Base-by-base conservation (phyloP, 92 coral and sea anemone genomes). In the Hydrozoanthus gracilis region DNA sequence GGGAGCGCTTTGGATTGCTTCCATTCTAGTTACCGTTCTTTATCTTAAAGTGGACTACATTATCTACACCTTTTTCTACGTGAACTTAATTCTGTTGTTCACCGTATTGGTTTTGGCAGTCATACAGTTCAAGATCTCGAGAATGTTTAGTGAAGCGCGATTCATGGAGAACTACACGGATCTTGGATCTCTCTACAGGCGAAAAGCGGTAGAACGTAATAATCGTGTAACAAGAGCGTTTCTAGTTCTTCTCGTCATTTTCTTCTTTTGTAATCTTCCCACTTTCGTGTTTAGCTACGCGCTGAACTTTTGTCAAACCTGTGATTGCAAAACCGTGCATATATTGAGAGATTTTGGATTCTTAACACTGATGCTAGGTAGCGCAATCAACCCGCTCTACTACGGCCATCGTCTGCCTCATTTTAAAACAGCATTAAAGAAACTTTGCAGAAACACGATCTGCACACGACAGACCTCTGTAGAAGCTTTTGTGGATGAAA, bases 31-130 rank as follows among this genome's bases (percentile, higher is more conserved):
- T 71, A 88, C 95, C n/a, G 78, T 84, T 49, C 65, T 90, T 15
- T 94, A 94, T 65, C 70, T 94, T 15, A 90, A 94, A 44, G 95
- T 94, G 5, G 91, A 94, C 44, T 94, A 92, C 62, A 92, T 94
- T 51, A 55, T 87, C 13, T 94, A 92, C 18, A 88, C 93, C 4
- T 94, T 94, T 39, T 91, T 94, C 13, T 94, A 89, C 72, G 92
- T 91, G 7, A 94, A 94, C 79, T 61, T 93, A 44, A 86, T 89
- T 46, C 55, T 94, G 18, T 89, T 94, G 15, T 70, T 94, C 11
- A 94, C 98, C 0, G 73, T 92, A 12, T 51, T 80, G 3, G 80
- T 94, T 50, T 86, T 94, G 14, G 50, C 84, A 3, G 55, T 92
- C 68, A 91, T 92, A 8, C 91, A 94, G 56, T 86, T 62, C 51